Base-by-base conservation (phyloP, 53 echinoderm and acorn worm species). In the Henricia sp. region DNA sequence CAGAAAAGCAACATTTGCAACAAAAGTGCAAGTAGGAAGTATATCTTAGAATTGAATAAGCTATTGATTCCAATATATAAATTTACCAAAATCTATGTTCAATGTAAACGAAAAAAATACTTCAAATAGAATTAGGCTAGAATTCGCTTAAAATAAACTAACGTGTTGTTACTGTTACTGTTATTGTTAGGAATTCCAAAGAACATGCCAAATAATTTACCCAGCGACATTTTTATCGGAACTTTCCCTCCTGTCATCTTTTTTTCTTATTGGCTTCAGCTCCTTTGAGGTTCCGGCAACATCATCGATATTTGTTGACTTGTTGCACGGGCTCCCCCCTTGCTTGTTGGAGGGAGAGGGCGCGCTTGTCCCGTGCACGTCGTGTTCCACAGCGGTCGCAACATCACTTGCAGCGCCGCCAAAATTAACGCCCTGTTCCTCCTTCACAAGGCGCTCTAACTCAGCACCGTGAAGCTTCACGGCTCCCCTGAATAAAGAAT, bases 391-490 rank as follows among this genome's bases (percentile, higher is more conserved):
- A 19, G 3, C 42, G 26, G 24, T 32, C 46, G 48, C 44, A 55
- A 33, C 51, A 41, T 28, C 42, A 29, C n/a, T n/a, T n/a, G n/a
- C n/a, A n/a, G 24, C 52, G 35, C 35, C 72, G 17, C 85, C 68
- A 55, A 87, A 87, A 35, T 37, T 68, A 29, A 48, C 54, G 55
- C 80, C 85, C 77, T 90, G 90, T 54, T 90, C 85, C 39, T 90
- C 85, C 67, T 84, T 60, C 1, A 90, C 74, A 29, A 85, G 44
- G 67, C 55, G 55, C 26, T 50, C 65, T 28, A 90, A 59, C 37
- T 85, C 69, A 35, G 68, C 3, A 27, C 90, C 90, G 21, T 77
- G 84, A 19, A 52, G 34, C 13, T 70, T 68, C n/a, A 85, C 67
- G 10, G 76, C 77, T 55, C 70, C 57, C 20, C 40, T 62, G 27